Conservation (phyloP, 1,140 invertebrate species). For the Nylanderia fulva region DNA sequence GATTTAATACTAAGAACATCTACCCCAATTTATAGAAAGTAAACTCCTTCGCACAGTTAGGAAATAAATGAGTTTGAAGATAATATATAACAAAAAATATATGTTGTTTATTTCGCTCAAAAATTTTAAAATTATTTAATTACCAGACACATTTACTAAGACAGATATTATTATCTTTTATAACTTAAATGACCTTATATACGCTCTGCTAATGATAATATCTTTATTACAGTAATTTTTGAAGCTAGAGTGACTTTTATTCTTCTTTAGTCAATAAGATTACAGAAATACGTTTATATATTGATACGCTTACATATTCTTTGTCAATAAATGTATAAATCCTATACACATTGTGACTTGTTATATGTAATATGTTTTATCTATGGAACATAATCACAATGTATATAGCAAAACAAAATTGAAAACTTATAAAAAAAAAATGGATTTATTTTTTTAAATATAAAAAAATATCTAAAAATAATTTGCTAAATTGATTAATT, state of each 20-base stretch:
- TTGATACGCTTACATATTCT: constrained; percentile 44
- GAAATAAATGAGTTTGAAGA: constrained; percentile 2
- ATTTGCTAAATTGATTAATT: neutral
- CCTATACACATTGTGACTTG: neutral
- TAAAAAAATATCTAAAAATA: neutral
- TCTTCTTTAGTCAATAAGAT: neutral
- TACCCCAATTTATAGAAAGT: neutral
- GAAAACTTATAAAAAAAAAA: neutral
- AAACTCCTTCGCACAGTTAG: constrained; percentile 31
- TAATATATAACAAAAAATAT: constrained; percentile 24
- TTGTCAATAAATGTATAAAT: constrained; percentile 25
- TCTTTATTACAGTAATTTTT: neutral
- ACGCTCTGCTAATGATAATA: neutral
- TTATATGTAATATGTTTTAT: neutral
- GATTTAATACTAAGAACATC: constrained; percentile 34
- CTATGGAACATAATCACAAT: neutral
- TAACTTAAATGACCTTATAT: constrained; percentile 1
- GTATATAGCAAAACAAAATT: neutral
- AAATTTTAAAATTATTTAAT: constrained; percentile 15
- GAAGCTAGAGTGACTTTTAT: neutral
- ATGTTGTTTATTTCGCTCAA: constrained; percentile 28
- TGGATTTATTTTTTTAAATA: constrained; percentile 33
- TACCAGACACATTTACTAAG: neutral
- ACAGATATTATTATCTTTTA: constrained; percentile 11
- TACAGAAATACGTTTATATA: neutral